Evolutionary conservation across 2,113 vertebrate genomes (phyloP).

Genomic region (Aplodontia rufa): DNA sequence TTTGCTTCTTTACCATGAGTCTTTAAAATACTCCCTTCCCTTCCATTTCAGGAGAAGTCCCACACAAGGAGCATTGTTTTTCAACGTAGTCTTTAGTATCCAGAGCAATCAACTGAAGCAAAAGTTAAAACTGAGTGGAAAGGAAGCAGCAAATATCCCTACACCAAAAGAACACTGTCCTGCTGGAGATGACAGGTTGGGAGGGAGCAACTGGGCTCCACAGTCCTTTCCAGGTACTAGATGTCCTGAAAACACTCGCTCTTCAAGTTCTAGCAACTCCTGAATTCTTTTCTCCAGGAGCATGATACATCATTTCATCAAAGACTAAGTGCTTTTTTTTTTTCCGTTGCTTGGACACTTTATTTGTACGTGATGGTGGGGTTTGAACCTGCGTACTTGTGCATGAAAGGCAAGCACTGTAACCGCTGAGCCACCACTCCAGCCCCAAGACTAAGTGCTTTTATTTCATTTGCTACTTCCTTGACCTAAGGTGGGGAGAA

Average conservation of each 20-base stretch:
- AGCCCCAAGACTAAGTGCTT: background rate
- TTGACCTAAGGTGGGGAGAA: background rate
- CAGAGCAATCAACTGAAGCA: background rate
- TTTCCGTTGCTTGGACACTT: too few species aligned
- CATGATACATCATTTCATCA: background rate
- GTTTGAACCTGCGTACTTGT: too few species aligned
- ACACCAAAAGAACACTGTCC: background rate
- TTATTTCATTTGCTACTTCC: background rate
- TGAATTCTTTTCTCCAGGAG: background rate
- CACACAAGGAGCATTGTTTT: background rate
- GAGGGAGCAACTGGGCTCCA: accelerated
- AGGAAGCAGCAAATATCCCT: background rate
- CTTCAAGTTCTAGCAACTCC: background rate
- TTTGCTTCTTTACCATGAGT: background rate
- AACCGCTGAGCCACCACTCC: too few species aligned
- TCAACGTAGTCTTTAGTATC: background rate
- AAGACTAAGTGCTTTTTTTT: background rate
- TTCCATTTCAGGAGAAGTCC: background rate
- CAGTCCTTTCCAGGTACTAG: background rate
- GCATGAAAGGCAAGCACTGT: too few species aligned
- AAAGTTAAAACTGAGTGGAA: background rate
- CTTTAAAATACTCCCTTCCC: background rate
- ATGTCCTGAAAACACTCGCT: background rate
- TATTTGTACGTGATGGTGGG: too few species aligned
- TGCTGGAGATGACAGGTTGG: accelerated